Conservation (phyloP, 2,888 invertebrate genomes). For the Conus canariensis region DNA sequence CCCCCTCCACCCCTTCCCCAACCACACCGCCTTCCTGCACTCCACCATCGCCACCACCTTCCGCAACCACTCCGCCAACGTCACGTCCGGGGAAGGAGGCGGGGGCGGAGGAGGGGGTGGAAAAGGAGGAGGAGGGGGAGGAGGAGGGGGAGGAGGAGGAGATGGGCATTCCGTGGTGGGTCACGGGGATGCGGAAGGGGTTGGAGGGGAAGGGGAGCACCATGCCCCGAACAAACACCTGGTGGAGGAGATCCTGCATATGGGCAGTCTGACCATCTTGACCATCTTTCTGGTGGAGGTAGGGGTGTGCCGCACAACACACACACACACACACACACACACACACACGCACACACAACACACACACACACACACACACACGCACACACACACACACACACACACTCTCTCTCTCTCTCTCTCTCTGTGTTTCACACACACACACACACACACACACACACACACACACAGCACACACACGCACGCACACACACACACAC, state of each 20-base stretch:
- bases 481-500: too few species aligned
- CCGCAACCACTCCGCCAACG: background rate
- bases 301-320: background rate
- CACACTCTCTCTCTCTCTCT: too few species aligned
- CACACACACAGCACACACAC: too few species aligned
- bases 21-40: background rate
- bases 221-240: conserved; percentile 39
- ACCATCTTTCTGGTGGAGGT: conserved; percentile 40
- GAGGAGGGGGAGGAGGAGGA: background rate
- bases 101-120: background rate
- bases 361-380: too few species aligned
- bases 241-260: conserved; percentile 31
- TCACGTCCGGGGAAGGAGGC: background rate
- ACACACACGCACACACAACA: too few species aligned
- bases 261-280: conserved; percentile 33
- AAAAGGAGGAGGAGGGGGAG: background rate
- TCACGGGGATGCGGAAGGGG: background rate
- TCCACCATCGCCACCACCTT: background rate
- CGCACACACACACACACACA: too few species aligned
- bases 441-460: too few species aligned
- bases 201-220: background rate
- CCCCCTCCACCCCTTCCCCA: background rate
- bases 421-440: too few species aligned
- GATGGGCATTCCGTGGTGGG: background rate
- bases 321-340: too few species aligned